A percentile compares a stretch with the other conserved stretches of the same genome.
phyloP scores from a whole-genome alignment of 2,888 invertebrate species.

The Lasioglossum figueresi region DNA sequence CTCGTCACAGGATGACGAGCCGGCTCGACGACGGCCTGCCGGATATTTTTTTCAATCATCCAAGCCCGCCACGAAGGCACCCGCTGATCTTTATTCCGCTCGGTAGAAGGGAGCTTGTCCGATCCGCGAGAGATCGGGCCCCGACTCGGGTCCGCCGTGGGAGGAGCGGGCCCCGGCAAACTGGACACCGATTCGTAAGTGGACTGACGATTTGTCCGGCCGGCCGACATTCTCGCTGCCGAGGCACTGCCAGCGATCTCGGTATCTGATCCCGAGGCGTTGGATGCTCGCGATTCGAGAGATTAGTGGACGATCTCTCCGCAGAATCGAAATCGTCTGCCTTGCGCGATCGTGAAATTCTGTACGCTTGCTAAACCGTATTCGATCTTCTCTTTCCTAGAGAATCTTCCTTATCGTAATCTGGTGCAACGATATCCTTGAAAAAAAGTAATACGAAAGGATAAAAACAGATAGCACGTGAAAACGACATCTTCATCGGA shows the following conservation, averaged over 20 bases:
- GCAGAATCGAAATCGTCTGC: background rate
- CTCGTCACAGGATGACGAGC: slow-evolving; percentile 55
- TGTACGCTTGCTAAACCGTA: too few species aligned
- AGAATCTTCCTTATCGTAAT: too few species aligned
- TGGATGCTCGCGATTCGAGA: background rate
- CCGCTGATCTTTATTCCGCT: slow-evolving; percentile 52
- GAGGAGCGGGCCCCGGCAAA: slow-evolving; percentile 24
- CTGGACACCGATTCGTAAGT: slow-evolving; percentile 41
- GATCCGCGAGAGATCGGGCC: slow-evolving; percentile 34
- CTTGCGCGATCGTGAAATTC: too few species aligned
- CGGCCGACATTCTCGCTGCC: slow-evolving; percentile 1
- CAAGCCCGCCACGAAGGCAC: slow-evolving; percentile 53
- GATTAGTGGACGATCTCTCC: background rate
- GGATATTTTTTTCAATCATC: slow-evolving; percentile 75
- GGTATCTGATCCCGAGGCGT: background rate
- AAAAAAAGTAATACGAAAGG: background rate
- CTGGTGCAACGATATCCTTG: background rate
- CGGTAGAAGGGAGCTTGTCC: background rate
- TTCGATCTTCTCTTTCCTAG: background rate
- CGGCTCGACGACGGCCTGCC: slow-evolving; percentile 41
- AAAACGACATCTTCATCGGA: background rate
- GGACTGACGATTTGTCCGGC: slow-evolving; percentile 52
- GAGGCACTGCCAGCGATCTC: background rate
- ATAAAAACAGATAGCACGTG: background rate
- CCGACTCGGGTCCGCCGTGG: slow-evolving; percentile 19